Percentiles rank a stretch among this genome's conserved stretches.
Conservation (phyloP, 2,113 vertebrate species). For the Chrysemys picta region DNA sequence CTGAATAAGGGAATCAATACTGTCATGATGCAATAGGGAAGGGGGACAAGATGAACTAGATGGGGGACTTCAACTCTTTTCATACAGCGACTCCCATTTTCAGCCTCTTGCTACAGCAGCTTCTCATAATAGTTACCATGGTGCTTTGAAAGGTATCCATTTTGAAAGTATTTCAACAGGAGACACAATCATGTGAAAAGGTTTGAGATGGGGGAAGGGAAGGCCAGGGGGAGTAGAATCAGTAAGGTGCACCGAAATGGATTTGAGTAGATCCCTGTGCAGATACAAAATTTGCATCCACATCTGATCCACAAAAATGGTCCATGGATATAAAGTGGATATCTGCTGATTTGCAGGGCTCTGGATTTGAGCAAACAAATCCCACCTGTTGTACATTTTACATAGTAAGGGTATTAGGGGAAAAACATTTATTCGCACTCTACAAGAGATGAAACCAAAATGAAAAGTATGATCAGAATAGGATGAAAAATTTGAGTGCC, state of each 20-base stretch:
- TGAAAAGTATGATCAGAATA: background rate
- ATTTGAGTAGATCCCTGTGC: no score
- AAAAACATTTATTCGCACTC: background rate
- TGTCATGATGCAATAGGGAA: background rate
- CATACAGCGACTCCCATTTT: background rate
- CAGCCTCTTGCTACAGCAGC: background rate
- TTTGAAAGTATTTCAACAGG: background rate
- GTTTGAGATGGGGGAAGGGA: background rate
- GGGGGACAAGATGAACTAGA: background rate
- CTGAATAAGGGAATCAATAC: background rate
- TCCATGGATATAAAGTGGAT: no score
- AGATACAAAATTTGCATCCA: no score
- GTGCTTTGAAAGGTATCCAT: background rate
- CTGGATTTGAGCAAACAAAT: background rate
- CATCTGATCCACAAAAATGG: no score
- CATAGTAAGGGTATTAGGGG: background rate
- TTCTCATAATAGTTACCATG: background rate
- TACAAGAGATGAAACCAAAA: background rate
- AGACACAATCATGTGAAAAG: background rate
- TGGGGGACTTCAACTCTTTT: background rate
- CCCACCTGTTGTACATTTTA: background rate
- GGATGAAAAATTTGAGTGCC: background rate
- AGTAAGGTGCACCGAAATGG: background rate
- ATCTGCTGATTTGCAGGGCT: background rate
- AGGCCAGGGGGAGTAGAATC: rapidly evolving